Percentiles rank a stretch among this genome's conserved stretches.
Conservation (phyloP, 53 echinoderm and acorn worm species). For the Luidia sarsii region DNA sequence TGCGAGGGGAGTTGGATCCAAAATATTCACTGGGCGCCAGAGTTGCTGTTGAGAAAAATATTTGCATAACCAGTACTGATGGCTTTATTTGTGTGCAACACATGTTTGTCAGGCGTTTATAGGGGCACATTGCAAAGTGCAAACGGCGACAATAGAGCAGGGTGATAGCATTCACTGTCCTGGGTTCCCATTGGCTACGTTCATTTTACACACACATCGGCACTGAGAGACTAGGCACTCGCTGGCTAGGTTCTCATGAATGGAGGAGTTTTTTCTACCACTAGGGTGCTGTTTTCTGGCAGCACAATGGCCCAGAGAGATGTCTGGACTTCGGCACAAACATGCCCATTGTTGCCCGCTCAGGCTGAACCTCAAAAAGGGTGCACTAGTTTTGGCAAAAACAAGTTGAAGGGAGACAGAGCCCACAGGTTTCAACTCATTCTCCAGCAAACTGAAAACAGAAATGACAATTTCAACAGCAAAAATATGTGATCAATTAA, state of each 20-base stretch:
- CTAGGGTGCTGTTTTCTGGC: slow-evolving; percentile 40
- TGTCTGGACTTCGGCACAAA: slow-evolving; percentile 52
- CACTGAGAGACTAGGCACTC: not conserved
- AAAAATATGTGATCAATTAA: too few relatives aligned
- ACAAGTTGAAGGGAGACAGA: slow-evolving; percentile 21
- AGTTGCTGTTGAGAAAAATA: slow-evolving; percentile 48
- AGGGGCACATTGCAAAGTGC: slow-evolving; percentile 17
- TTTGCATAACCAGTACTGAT: slow-evolving; percentile 46
- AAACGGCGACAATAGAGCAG: slow-evolving; percentile 11
- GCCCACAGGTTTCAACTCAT: too few relatives aligned
- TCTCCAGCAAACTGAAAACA: too few relatives aligned
- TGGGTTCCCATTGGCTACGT: slow-evolving; percentile 25
- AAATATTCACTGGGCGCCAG: not conserved
- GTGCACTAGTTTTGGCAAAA: slow-evolving; percentile 27
- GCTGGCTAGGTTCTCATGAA: slow-evolving; percentile 38
- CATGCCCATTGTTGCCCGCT: slow-evolving; percentile 33
- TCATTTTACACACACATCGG: not conserved
- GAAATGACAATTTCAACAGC: too few relatives aligned
- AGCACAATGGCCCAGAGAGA: slow-evolving; percentile 24
- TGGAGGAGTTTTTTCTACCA: slow-evolving; percentile 52
- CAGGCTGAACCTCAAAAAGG: slow-evolving; percentile 9
- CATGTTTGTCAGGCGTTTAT: slow-evolving; percentile 41
- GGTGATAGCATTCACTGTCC: slow-evolving; percentile 15
- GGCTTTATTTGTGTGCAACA: slow-evolving; percentile 32
- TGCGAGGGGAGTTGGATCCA: too few relatives aligned